Conservation (phyloP, 2,113 vertebrate species). For the Pollimyrus isidori region DNA sequence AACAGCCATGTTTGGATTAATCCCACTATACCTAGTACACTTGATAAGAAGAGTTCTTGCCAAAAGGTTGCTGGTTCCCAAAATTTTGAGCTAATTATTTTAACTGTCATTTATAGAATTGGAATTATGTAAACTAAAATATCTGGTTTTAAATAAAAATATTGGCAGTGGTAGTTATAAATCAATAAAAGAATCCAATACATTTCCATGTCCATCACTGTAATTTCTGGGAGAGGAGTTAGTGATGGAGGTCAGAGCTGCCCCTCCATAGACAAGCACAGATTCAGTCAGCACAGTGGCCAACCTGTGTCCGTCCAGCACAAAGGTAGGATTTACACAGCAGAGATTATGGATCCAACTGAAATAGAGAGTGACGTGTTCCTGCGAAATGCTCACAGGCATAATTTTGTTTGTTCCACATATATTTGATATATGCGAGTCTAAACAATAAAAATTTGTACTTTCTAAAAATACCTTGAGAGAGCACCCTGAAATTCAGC, state of each 20-base stretch:
- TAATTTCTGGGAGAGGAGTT: background rate
- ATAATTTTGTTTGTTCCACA: background rate
- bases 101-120: background rate
- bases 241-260: background rate
- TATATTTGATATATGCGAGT: background rate
- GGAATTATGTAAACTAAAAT: background rate
- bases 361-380: background rate
- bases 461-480: background rate
- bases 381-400: background rate
- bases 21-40: background rate
- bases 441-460: background rate
- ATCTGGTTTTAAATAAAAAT: background rate
- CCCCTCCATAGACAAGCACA: background rate
- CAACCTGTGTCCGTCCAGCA: background rate
- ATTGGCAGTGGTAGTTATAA: background rate
- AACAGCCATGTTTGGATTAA: background rate
- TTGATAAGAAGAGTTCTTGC: background rate
- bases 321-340: background rate
- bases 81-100: background rate
- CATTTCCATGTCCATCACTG: background rate
- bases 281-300: background rate
- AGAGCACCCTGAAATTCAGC: background rate
- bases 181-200: background rate
- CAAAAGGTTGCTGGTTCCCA: background rate
- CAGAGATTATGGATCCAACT: background rate